These are phyloP conservation scores for Phocoena phocoena DNA, from an alignment of 2,113 vertebrate species.

Conservation along the genomic window DNA sequence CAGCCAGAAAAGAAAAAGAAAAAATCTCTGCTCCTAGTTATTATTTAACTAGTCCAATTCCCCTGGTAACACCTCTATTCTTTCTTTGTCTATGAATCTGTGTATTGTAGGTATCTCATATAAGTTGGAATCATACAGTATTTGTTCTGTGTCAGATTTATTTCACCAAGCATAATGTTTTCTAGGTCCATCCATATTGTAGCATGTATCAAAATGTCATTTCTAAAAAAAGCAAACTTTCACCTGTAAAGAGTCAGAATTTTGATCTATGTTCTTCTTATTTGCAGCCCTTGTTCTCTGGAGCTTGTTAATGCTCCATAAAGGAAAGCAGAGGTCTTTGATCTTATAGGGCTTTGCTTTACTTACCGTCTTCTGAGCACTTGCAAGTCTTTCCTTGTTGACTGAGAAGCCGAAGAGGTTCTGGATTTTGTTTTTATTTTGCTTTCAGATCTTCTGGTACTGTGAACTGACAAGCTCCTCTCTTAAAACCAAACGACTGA, in stretches of 20 bases:
- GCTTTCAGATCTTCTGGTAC: constrained; percentile 18
- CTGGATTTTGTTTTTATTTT: constrained; percentile 16
- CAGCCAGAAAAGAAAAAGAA: background rate
- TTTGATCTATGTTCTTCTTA: background rate
- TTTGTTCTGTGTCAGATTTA: background rate
- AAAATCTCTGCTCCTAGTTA: background rate
- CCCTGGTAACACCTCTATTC: background rate
- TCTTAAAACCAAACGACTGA: background rate
- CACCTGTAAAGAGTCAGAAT: constrained; percentile 18
- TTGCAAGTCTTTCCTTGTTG: background rate
- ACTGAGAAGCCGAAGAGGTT: background rate
- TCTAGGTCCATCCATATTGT: background rate
- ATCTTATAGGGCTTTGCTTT: background rate
- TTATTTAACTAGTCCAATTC: background rate
- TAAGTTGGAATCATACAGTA: background rate
- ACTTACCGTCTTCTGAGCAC: background rate
- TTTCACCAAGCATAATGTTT: background rate
- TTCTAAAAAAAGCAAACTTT: constrained; percentile 15
- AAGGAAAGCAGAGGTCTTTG: constrained; percentile 6
- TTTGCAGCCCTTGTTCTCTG: background rate
- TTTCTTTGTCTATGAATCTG: background rate
- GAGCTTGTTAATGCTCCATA: background rate
- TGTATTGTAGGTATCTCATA: background rate
- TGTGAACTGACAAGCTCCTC: background rate
- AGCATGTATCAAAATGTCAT: background rate